Evolutionary conservation across 2,888 invertebrate genomes (phyloP), one percentile per base, ranked within the genome.

Genomic region (Gisinianus flammeolus): DNA sequence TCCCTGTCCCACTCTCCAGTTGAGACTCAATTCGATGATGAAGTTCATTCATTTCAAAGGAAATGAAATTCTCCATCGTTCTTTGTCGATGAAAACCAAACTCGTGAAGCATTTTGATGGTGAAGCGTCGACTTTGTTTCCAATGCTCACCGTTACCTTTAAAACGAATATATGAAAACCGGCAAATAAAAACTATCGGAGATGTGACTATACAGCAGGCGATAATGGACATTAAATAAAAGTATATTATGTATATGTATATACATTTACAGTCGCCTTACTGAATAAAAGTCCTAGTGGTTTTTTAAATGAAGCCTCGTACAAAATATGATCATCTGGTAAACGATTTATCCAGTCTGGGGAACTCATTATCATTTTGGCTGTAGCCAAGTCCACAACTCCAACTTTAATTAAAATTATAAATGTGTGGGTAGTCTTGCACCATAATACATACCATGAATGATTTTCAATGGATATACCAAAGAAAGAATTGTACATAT

Each of bases 201-300:
- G n/a, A n/a, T n/a, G n/a, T n/a, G n/a, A n/a, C n/a, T n/a, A n/a
- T n/a, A n/a, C n/a, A n/a, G n/a, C n/a, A n/a, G n/a, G n/a, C n/a
- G n/a, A n/a, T n/a, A n/a, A n/a, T n/a, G n/a, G n/a, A n/a, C n/a
- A n/a, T n/a, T n/a, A n/a, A n/a, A n/a, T n/a, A n/a, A n/a, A n/a
- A n/a, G n/a, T n/a, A n/a, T n/a, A n/a, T n/a, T n/a, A n/a, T n/a
- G n/a, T n/a, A n/a, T n/a, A n/a, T n/a, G n/a, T n/a, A n/a, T n/a
- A n/a, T n/a, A n/a, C n/a, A n/a, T n/a, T 35, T 35, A 35, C 35
- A 8, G 35, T 8, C 35, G 6, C 44, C 19, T 58, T 73, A 33
- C 73, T 56, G 62, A 73, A 73, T 35, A 73, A 62, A 33, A 73
- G 54, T 16, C 73, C 73, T 0, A 73, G 33, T 4, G 73, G 62